phyloP scores from a whole-genome alignment of 2,888 invertebrate genomes.

The Plebejus anna region DNA sequence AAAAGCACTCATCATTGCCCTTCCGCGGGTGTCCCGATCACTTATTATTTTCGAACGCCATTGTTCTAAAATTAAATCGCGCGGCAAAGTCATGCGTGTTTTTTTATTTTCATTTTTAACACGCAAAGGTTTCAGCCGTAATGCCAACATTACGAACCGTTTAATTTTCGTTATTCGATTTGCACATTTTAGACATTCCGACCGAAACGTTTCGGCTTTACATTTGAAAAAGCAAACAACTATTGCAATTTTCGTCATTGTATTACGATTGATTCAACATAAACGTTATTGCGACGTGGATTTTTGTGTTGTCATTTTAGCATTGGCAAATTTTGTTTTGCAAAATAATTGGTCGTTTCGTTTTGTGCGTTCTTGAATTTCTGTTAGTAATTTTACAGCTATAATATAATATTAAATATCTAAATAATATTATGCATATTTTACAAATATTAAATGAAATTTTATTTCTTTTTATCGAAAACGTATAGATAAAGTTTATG shows the following conservation, averaged over 20 bases:
- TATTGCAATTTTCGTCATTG: conserved; percentile 22
- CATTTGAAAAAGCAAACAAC: conserved; percentile 25
- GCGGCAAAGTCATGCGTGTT: conserved; percentile 43
- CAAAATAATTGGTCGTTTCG: background rate
- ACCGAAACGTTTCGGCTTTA: background rate
- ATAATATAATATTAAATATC: background rate
- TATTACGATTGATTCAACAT: conserved; percentile 25
- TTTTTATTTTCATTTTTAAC: conserved; percentile 36
- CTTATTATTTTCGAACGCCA: conserved; percentile 57
- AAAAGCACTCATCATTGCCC: conserved; percentile 55
- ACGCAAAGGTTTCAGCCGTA: conserved; percentile 27
- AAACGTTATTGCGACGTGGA: conserved; percentile 14
- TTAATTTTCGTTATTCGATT: conserved; percentile 22
- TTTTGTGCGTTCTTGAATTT: conserved; percentile 8
- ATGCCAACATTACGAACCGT: conserved; percentile 6
- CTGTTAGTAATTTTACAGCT: background rate
- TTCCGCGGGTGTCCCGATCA: conserved; percentile 52
- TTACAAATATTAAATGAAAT: background rate
- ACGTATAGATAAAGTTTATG: background rate
- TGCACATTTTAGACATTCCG: conserved; percentile 25
- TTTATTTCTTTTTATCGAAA: background rate
- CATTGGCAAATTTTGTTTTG: background rate
- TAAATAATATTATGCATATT: no score
- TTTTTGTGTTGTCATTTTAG: conserved; percentile 18
- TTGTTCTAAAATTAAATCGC: conserved; percentile 51